Percentiles rank a stretch among this genome's conserved stretches.
Evolutionary conservation across 2,113 vertebrate species (phyloP).

Genomic region (Phyllopteryx taeniolatus): DNA sequence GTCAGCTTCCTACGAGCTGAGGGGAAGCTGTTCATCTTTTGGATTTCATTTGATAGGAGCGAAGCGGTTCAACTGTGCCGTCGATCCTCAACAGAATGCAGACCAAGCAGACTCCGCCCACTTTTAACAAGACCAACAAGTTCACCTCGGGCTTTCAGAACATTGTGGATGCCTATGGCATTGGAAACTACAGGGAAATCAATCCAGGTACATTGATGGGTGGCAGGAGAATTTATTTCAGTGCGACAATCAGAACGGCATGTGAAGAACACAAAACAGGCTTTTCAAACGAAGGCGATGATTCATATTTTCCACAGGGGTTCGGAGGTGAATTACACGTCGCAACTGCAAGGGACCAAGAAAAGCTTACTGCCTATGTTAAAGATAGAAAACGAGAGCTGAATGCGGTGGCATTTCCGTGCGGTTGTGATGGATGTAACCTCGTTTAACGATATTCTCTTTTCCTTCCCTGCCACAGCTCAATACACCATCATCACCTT

Average conservation of each 20-base stretch:
- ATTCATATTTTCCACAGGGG: too few species aligned
- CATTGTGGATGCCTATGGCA: constrained; percentile 93
- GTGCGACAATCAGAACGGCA: too few species aligned
- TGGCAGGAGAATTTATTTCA: neutral
- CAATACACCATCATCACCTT: constrained; percentile 98
- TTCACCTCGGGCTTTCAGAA: constrained; percentile 97
- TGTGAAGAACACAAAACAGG: too few species aligned
- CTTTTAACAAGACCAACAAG: constrained; percentile 96
- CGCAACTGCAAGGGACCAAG: too few species aligned
- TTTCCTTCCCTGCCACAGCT: constrained; percentile 66
- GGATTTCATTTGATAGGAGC: constrained; percentile 73
- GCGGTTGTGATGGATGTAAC: neutral
- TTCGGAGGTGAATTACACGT: too few species aligned
- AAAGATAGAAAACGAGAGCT: too few species aligned
- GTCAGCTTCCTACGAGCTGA: too few species aligned
- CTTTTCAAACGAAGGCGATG: too few species aligned
- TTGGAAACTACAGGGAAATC: constrained; percentile 92
- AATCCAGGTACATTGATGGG: constrained; percentile 81
- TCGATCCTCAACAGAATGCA: constrained; percentile 90
- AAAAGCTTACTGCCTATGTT: too few species aligned
- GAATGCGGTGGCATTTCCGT: neutral
- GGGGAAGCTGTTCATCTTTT: neutral
- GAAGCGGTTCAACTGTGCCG: constrained; percentile 87
- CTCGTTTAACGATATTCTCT: neutral
- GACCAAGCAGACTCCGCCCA: constrained; percentile 89